Percentiles rank a stretch among this genome's conserved stretches.
These are phyloP conservation scores for Sesia apiformis DNA, from an alignment of 2,888 invertebrate genomes.

Conservation along the genomic window DNA sequence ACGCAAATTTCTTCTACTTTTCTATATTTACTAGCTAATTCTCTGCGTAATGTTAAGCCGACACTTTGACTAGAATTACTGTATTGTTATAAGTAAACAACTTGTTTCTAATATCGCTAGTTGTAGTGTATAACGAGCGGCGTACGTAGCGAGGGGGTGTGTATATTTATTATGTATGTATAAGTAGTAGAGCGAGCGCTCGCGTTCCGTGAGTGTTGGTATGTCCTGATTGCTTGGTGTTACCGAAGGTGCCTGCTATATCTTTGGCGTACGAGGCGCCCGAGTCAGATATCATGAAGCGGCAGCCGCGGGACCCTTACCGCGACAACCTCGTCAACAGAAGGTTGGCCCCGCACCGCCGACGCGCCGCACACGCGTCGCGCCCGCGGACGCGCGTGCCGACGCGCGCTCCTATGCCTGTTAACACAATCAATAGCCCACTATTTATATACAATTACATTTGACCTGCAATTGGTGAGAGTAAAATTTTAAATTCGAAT, in stretches of 20 bases:
- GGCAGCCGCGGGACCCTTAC: slow-evolving; percentile 97
- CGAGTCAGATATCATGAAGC: slow-evolving; percentile 99
- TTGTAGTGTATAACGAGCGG: slow-evolving; percentile 28
- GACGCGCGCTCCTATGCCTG: slow-evolving; percentile 58
- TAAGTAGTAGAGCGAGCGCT: slow-evolving; percentile 13
- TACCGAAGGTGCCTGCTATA: slow-evolving; percentile 96
- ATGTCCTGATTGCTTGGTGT: slow-evolving; percentile 72
- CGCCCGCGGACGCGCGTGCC: slow-evolving; percentile 32
- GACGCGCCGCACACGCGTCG: slow-evolving; percentile 2
- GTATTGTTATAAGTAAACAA: not conserved
- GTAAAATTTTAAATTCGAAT: slow-evolving; percentile 20
- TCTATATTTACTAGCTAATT: slow-evolving; percentile 43
- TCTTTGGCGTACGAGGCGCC: slow-evolving; percentile 99
- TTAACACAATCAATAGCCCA: slow-evolving; percentile 55
- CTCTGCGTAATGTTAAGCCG: slow-evolving; percentile 26
- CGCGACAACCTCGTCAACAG: slow-evolving; percentile 99
- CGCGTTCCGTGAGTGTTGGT: slow-evolving; percentile 31
- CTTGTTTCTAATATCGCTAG: slow-evolving; percentile 25
- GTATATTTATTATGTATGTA: slow-evolving; percentile 37
- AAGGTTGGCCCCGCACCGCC: slow-evolving; percentile 82
- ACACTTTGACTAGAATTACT: not conserved
- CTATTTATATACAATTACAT: slow-evolving; percentile 17
- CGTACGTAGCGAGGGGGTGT: slow-evolving; percentile 28
- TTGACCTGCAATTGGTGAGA: not conserved
- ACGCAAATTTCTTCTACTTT: slow-evolving; percentile 52